These are phyloP conservation scores for Pseudobourletiella spinata DNA, from an alignment of 1,140 invertebrate genomes.

Conservation along the genomic window DNA sequence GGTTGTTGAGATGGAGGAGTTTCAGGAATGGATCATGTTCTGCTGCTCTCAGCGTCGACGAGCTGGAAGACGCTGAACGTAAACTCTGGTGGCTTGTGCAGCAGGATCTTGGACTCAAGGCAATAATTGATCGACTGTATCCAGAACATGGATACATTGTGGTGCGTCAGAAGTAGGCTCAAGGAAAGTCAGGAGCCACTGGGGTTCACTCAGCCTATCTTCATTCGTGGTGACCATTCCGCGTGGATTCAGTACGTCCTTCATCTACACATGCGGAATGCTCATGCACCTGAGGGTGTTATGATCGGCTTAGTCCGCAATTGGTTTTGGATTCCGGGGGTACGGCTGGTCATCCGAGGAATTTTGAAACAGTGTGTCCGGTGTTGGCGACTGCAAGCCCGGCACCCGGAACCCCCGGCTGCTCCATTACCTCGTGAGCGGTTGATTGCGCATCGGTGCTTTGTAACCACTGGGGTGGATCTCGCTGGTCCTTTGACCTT, in stretches of 20 bases:
- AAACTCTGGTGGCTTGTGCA: no score
- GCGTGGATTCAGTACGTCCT: constrained; percentile 38
- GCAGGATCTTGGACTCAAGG: no score
- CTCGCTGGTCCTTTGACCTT: constrained; percentile 36
- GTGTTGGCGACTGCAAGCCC: constrained; percentile 25
- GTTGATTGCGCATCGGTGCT: constrained; percentile 33
- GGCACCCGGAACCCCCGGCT: constrained; percentile 26
- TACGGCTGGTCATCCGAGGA: constrained; percentile 29
- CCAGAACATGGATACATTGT: neutral
- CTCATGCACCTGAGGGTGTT: constrained; percentile 39
- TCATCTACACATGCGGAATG: constrained; percentile 36
- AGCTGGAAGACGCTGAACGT: no score
- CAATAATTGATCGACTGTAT: no score
- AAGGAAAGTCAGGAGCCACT: neutral
- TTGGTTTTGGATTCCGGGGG: constrained; percentile 37
- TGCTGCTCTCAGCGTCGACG: no score
- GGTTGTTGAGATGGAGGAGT: no score
- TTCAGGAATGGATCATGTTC: neutral
- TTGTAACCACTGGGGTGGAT: constrained; percentile 37
- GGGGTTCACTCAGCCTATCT: no score
- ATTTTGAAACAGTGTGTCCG: constrained; percentile 36
- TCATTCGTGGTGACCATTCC: no score
- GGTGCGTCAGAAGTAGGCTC: neutral
- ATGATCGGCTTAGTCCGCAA: constrained; percentile 23
- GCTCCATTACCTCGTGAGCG: constrained; percentile 37